phyloP scores from a whole-genome alignment of 2,888 invertebrate genomes.

The Heteromurus nitidus region DNA sequence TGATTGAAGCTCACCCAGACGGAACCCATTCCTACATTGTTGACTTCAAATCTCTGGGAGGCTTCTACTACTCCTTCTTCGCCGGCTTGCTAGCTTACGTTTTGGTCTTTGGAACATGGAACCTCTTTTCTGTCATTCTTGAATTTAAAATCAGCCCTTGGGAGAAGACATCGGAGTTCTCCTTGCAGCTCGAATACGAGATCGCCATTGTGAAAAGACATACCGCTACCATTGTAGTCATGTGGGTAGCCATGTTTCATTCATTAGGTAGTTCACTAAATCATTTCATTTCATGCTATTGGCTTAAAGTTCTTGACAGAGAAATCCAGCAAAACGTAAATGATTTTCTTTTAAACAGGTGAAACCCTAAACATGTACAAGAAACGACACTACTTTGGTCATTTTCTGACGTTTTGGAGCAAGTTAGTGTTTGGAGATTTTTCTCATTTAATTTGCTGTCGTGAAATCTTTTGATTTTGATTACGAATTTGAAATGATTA shows the following conservation, averaged over 20 bases:
- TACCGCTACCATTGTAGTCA: conserved; percentile 16
- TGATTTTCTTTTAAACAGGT: background rate
- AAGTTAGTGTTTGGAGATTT: conserved; percentile 18
- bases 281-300: no score
- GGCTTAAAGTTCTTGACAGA: no score
- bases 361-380: conserved; percentile 37
- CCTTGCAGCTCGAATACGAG: conserved; percentile 32
- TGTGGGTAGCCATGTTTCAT: conserved; percentile 46
- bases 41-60: conserved; percentile 2
- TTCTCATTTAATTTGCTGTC: background rate
- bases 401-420: conserved; percentile 45
- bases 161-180: conserved; percentile 20
- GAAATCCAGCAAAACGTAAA: no score
- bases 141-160: background rate
- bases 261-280: conserved; percentile 12
- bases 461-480: background rate
- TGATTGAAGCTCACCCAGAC: background rate
- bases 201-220: conserved; percentile 37
- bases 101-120: conserved; percentile 20
- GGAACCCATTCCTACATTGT: background rate
- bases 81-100: conserved; percentile 12
- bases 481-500: background rate
- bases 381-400: conserved; percentile 17
- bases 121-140: conserved; percentile 25
- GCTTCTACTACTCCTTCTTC: conserved; percentile 18